Percentiles rank a stretch among this genome's conserved stretches.
phyloP scores from a whole-genome alignment of 2,113 vertebrate species.

The Dipodomys stephensi region DNA sequence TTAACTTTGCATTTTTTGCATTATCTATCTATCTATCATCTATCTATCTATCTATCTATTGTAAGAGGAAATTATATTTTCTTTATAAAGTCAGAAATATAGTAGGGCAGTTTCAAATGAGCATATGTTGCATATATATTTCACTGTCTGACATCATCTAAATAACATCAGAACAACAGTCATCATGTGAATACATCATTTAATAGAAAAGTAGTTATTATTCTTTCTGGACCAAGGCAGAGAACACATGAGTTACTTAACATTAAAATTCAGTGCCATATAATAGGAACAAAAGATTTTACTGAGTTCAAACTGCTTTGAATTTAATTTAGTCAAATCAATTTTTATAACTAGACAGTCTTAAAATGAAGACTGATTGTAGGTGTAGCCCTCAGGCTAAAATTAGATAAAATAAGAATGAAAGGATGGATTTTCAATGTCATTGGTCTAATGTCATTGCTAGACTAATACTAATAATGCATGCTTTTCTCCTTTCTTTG shows the following conservation, averaged over 20 bases:
- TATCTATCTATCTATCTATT: not conserved
- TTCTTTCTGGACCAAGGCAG: slow-evolving; percentile 35
- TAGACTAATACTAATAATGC: slow-evolving; percentile 16
- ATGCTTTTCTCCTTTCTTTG: not conserved
- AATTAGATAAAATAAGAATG: slow-evolving; percentile 67
- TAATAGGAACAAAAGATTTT: slow-evolving; percentile 62
- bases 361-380: slow-evolving; percentile 65
- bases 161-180: slow-evolving; percentile 34
- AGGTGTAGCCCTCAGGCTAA: slow-evolving; percentile 58
- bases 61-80: not conserved
- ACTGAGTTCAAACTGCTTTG: slow-evolving; percentile 56
- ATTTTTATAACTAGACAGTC: slow-evolving; percentile 67
- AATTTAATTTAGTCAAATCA: slow-evolving; percentile 70
- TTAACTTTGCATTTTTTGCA: slow-evolving; percentile 18
- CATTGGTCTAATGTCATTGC: slow-evolving; percentile 24
- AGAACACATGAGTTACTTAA: slow-evolving; percentile 34
- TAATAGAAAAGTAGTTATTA: slow-evolving; percentile 12
- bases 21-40: too few species aligned
- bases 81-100: not conserved
- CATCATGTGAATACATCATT: slow-evolving; percentile 25
- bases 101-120: slow-evolving; percentile 9
- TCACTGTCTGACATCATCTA: not conserved
- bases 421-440: slow-evolving; percentile 58
- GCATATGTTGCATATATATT: not conserved
- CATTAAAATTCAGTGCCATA: slow-evolving; percentile 63